Evolutionary conservation across 2,888 invertebrate species (phyloP).

Genomic region (Drosophila pseudotalamancana): DNA sequence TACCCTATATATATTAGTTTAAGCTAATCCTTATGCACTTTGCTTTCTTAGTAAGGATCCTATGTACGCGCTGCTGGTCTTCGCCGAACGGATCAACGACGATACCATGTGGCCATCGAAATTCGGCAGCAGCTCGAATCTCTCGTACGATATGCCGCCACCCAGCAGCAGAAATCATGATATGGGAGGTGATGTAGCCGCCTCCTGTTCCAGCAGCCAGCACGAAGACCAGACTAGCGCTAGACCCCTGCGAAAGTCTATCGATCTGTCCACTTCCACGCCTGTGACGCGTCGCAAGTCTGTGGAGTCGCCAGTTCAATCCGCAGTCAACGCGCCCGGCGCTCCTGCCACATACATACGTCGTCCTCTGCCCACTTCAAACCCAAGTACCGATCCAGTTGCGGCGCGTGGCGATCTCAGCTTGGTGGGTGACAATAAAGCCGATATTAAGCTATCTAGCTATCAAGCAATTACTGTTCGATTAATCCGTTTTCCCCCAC

Average conservation of each 20-base stretch:
- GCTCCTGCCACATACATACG: constrained; percentile 5
- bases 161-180: not conserved
- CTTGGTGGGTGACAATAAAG: constrained; percentile 55
- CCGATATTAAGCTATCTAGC: no score
- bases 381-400: no score
- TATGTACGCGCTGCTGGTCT: constrained; percentile 79
- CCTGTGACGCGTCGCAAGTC: constrained; percentile 57
- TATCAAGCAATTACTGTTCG: no score
- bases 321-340: not conserved
- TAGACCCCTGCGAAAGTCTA: constrained; percentile 51
- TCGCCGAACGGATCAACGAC: constrained; percentile 74
- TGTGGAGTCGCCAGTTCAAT: not conserved
- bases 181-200: not conserved
- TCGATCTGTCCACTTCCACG: constrained; percentile 73
- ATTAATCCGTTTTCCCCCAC: not conserved
- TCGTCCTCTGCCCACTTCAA: not conserved
- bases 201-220: constrained; percentile 1
- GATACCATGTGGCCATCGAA: not conserved
- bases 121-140: not conserved
- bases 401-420: constrained; percentile 71
- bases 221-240: no score
- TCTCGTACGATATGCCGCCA: constrained; percentile 51
- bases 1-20: no score
- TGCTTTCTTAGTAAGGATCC: constrained; percentile 79
- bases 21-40: not conserved